Base-by-base conservation (phyloP, 2,797 vertebrate species). In the Pangasius macronema region DNA sequence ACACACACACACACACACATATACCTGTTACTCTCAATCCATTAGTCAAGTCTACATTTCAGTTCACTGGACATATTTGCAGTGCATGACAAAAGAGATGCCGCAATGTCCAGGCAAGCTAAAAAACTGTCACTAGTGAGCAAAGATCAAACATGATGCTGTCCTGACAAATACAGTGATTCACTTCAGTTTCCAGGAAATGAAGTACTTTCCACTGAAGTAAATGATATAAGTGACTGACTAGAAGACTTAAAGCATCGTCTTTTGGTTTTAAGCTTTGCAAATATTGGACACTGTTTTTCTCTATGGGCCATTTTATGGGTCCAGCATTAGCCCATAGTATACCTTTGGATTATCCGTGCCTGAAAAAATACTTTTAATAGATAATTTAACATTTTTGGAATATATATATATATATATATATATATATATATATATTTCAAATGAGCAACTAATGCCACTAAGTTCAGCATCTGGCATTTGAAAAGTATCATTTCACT, bases 1-100 rank as follows among this genome's bases (percentile, higher is more conserved):
- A 88, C 89, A 85, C 92, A 83, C 89, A 89, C 86, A 83, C 91
- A 88, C 89, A 85, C 92, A 83, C 90, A 93, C 93, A 92, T 88
- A 3, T 39, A 72, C 88, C 88, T 53, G 86, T 94, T 95, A 94
- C 89, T 95, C 93, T 94, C 94, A 91, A 92, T 88, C 94, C 95
- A 96, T 96, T 96, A 95, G 91, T 94, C 95, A 94, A 92, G 91
- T 51, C 92, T 93, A 93, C 85, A 80, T 90, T 92, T 92, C 91
- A 90, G 77, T 93, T 85, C 91, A 87, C 92, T 93, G 86, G 89
- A 88, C 83, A 75, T 92, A 84, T 95, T 94, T 94, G 92, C 87
- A 53, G 57, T 85, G 57, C 83, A 55, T 61, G 57, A 57, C 92
- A 85, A 73, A 70, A 2, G 55, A 80, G 27, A 65, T 59, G 61